These are phyloP conservation scores for Drosophila parvula DNA, from an alignment of 1,140 invertebrate genomes.

Conservation along the genomic window DNA sequence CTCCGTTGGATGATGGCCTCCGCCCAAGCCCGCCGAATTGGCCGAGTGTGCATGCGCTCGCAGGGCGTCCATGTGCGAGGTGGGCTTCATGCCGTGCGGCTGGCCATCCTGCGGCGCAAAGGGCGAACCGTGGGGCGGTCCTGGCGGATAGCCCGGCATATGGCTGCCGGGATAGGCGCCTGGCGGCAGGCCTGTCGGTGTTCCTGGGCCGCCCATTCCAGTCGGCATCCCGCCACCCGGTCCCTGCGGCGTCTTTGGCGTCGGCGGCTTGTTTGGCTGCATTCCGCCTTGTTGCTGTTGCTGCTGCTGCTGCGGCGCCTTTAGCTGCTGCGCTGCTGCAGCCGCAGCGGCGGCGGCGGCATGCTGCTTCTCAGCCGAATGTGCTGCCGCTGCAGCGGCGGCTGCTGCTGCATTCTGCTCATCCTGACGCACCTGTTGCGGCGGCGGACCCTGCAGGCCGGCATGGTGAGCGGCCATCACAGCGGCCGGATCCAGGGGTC, in stretches of 20 bases:
- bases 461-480: constrained; percentile 81
- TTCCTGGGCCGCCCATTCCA: constrained; percentile 62
- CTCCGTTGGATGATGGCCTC: constrained; percentile 85
- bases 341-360: constrained; percentile 58
- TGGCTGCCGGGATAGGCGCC: constrained; percentile 80
- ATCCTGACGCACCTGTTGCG: constrained; percentile 60
- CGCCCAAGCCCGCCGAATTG: constrained; percentile 67
- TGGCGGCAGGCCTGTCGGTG: constrained; percentile 77
- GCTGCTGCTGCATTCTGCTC: constrained; percentile 62
- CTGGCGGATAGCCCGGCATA: constrained; percentile 76
- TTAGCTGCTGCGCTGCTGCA: constrained; percentile 59
- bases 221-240: constrained; percentile 52
- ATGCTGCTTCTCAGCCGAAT: constrained; percentile 65
- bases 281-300: constrained; percentile 44
- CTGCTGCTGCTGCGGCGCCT: constrained; percentile 50
- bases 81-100: constrained; percentile 76
- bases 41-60: constrained; percentile 86
- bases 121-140: constrained; percentile 67
- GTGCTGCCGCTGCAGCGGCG: constrained; percentile 56
- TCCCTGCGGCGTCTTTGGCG: constrained; percentile 83
- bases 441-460: constrained; percentile 68
- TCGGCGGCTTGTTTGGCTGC: constrained; percentile 80
- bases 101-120: constrained; percentile 79
- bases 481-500: constrained; percentile 73
- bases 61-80: constrained; percentile 86